Evolutionary conservation across 2,113 vertebrate genomes (phyloP).

Genomic region (Bos taurus): ARS-UCD2.0 NC_037356.1:6514501-6515000

Average conservation of each 20-base stretch:
- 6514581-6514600: background rate
- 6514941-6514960: background rate
- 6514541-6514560: background rate
- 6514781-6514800: background rate
- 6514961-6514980: background rate
- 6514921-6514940: background rate
- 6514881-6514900: background rate
- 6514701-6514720: background rate
- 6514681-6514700: background rate
- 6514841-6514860: background rate
- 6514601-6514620: background rate
- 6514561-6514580: background rate
- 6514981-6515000: background rate
- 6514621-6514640: background rate
- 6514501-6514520: background rate
- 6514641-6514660: background rate
- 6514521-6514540: background rate
- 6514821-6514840: background rate
- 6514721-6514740: background rate
- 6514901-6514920: background rate
- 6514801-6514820: background rate
- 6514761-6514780: background rate
- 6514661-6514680: background rate
- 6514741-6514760: background rate
- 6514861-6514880: background rate